Conservation (phyloP, 2,797 vertebrate species). For the Muscicapa striata region DNA sequence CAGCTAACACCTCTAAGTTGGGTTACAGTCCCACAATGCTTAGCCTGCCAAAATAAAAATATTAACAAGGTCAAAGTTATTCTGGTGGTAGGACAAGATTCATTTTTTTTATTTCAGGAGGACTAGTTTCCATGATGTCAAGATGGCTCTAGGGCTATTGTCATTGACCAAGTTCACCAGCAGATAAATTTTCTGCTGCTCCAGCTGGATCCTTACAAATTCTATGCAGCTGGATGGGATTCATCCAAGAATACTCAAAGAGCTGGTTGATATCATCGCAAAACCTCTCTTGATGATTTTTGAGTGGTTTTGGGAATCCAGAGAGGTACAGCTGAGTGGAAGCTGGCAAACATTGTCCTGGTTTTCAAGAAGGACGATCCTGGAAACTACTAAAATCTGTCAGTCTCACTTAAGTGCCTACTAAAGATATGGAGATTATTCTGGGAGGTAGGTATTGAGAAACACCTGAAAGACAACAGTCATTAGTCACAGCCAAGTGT, state of each 20-base stretch:
- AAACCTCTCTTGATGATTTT: background rate
- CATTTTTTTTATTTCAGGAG: background rate
- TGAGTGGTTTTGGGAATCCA: background rate
- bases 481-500: background rate
- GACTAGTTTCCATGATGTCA: background rate
- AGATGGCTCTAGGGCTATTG: background rate
- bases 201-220: background rate
- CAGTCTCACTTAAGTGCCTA: background rate
- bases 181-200: background rate
- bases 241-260: background rate
- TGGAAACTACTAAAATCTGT: background rate
- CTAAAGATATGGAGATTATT: background rate
- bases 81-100: background rate
- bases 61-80: background rate
- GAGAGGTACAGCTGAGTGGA: background rate
- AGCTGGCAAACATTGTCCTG: background rate
- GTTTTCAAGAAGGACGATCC: background rate
- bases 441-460: background rate
- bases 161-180: background rate
- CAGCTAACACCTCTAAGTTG: fast-evolving
- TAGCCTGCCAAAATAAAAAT: background rate
- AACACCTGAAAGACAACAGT: background rate
- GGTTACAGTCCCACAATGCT: background rate
- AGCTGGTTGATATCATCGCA: background rate
- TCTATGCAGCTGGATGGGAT: background rate